Evolutionary conservation across 2,797 vertebrate species (phyloP), one percentile per base, ranked within the genome.

Genomic region (Prunella strophiata): DNA sequence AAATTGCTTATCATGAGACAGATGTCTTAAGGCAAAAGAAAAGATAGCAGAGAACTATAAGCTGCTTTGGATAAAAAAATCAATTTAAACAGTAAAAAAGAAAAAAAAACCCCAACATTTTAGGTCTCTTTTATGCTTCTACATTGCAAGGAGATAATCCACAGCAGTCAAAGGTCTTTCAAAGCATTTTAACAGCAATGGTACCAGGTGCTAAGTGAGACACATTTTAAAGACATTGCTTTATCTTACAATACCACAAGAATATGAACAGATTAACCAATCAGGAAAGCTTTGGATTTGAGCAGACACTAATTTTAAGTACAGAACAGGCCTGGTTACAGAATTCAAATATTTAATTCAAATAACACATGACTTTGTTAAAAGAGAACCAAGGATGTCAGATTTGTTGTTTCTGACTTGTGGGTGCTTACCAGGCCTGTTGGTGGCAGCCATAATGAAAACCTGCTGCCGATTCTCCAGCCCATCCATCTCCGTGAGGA

Each of bases 401-500:
- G 3, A 36, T 48, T 68, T 21, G 20, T 65, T 13, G 5, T 51
- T 67, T 30, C 19, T 45, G n/a, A 45, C 26, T 71, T 82, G 21
- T 62, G 45, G 16, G 27, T 90, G 38, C 93, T 97, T 59, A 99
- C 99, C 99, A 98, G 99, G 99, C 87, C 99, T 98, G 97, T 99
- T 99, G 36, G 99, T 99, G 19, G 99, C 99, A 59, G 99, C 99
- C 99, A 99, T 99, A 86, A 99, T 98, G 97, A 99, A 99, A 43
- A 99, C 99, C 91, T 99, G 99, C 40, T 97, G 98, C 12, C 99
- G 98, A 6, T 98, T 93, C 98, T 99, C 98, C 71, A 99, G 95
- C 42, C 99, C 99, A 11, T 99, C 99, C 99, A 99, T 99, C 98
- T 99, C 99, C 0, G 99, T 99, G 14, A 99, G 98, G 34, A 99